Percentiles rank a stretch among this genome's conserved stretches.
Evolutionary conservation across 1,140 invertebrate species (phyloP).

Genomic region (Myzus persicae): DNA sequence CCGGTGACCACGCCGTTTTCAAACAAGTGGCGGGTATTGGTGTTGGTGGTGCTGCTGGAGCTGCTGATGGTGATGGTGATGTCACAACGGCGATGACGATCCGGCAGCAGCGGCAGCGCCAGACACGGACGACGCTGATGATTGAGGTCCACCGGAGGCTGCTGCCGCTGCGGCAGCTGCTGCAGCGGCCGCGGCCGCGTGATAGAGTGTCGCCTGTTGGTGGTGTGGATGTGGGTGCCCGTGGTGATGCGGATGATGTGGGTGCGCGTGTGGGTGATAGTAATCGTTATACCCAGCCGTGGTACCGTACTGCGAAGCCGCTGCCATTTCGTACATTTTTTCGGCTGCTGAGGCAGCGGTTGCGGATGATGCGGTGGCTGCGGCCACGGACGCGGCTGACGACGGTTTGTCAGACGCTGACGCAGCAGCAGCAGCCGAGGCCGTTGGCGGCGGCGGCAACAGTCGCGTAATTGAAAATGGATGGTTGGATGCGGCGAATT

Average conservation of each 20-base stretch:
- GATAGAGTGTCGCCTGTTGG: slow-evolving; percentile 80
- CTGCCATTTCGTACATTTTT: slow-evolving; percentile 55
- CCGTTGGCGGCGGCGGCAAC: slow-evolving; percentile 82
- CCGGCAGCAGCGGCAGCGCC: not conserved
- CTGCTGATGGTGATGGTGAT: slow-evolving; percentile 26
- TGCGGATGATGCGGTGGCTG: slow-evolving; percentile 4
- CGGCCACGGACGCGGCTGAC: slow-evolving; percentile 39
- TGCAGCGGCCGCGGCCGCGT: slow-evolving; percentile 73
- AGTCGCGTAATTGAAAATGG: slow-evolving; percentile 94
- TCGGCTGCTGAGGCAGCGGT: slow-evolving; percentile 22
- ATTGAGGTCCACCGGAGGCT: slow-evolving; percentile 20
- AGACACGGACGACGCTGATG: not conserved
- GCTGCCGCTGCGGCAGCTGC: slow-evolving; percentile 61
- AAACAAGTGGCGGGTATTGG: slow-evolving; percentile 33
- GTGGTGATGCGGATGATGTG: slow-evolving; percentile 82
- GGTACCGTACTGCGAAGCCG: slow-evolving; percentile 40
- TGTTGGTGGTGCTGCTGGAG: slow-evolving; percentile 28
- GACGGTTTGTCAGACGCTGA: slow-evolving; percentile 63
- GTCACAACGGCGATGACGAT: slow-evolving; percentile 43
- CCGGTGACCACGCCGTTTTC: not conserved
- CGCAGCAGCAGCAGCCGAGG: slow-evolving; percentile 66
- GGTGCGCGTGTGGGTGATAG: slow-evolving; percentile 64
- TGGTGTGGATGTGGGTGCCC: slow-evolving; percentile 80
- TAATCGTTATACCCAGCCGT: slow-evolving; percentile 66
- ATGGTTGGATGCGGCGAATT: slow-evolving; percentile 80